Evolutionary conservation across 2,113 vertebrate genomes (phyloP), one percentile per base, ranked within the genome.

Genomic region (Tauraco erythrolophus): DNA sequence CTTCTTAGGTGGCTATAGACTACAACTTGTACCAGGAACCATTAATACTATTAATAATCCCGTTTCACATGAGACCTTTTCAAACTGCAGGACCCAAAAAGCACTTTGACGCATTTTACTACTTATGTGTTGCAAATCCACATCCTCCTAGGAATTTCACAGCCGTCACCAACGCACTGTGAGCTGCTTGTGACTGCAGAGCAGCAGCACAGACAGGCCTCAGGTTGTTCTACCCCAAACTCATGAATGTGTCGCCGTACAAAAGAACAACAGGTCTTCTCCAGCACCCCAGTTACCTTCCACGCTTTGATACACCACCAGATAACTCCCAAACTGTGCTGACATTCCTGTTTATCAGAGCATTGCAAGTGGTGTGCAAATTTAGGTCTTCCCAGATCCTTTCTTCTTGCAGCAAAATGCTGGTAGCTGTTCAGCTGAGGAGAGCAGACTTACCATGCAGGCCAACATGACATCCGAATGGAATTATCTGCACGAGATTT

Each of bases 41-140:
- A 57, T 77, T 84, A 91, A 60, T 45, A 35, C 72, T 82, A 60
- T 84, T 91, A 84, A 95, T 92, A 91, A 68, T 10, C 28, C 6
- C n/a, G 46, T 74, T 91, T 72, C 68, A 89, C 77, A 30, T 22
- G 39, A 94, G 72, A 76, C 64, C 69, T 92, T 92, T 95, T 89
- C 53, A 95, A 82, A 84, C 31, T 60, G 24, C 53, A 35, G 57
- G 19, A 53, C 61, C 41, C 65, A 57, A 82, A 82, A 95, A 91
- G 57, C 53, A 16, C 45, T 87, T 87, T 95, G 80, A 78, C 6
- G 0, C 43, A 57, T 92, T 95, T 92, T 75, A 27, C 72, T 89
- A 61, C 39, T 61, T 79, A 61, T 1, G 0, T 75, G 28, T 69
- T 76, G 65, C 77, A 81, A 82, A 76, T 81, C 57, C 23, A 21